phyloP scores from a whole-genome alignment of 2,797 vertebrate genomes.

The Poeciliopsis infans region DNA sequence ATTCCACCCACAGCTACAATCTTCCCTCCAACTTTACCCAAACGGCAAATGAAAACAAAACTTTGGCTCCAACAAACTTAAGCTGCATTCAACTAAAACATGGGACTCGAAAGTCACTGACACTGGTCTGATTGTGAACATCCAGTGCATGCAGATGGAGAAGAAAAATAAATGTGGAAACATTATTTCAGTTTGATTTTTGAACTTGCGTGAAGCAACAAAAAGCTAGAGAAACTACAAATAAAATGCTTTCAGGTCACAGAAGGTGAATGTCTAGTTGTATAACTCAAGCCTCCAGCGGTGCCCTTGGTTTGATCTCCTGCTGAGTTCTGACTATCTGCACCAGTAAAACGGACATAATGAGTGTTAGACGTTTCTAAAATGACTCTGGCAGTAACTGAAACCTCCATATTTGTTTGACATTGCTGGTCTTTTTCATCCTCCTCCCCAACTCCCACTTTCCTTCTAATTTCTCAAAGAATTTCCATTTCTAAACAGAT shows the following conservation, averaged over 20 bases:
- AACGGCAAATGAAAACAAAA: conserved; percentile 5
- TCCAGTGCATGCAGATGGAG: conserved; percentile 13
- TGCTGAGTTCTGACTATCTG: conserved; percentile 53
- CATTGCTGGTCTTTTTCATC: conserved; percentile 23
- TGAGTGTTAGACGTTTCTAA: conserved; percentile 62
- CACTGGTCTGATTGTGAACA: not conserved
- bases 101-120: not conserved
- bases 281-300: conserved; percentile 65
- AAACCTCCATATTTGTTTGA: conserved; percentile 49
- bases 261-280: conserved; percentile 60
- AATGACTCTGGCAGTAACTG: conserved; percentile 45
- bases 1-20: not conserved
- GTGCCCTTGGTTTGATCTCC: conserved; percentile 62
- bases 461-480: not conserved
- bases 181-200: conserved; percentile 34
- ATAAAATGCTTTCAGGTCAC: conserved; percentile 56
- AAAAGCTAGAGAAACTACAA: conserved; percentile 52
- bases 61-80: no score
- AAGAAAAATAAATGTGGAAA: conserved; percentile 16
- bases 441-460: conserved; percentile 1
- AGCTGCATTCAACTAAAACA: not conserved
- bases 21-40: not conserved
- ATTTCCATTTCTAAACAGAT: conserved; percentile 22
- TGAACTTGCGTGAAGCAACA: conserved; percentile 31
- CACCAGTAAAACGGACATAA: conserved; percentile 64